Evolutionary conservation across 2,888 invertebrate genomes (phyloP), one percentile per base, ranked within the genome.

Genomic region (Chalcosyrphus nemorum): DNA sequence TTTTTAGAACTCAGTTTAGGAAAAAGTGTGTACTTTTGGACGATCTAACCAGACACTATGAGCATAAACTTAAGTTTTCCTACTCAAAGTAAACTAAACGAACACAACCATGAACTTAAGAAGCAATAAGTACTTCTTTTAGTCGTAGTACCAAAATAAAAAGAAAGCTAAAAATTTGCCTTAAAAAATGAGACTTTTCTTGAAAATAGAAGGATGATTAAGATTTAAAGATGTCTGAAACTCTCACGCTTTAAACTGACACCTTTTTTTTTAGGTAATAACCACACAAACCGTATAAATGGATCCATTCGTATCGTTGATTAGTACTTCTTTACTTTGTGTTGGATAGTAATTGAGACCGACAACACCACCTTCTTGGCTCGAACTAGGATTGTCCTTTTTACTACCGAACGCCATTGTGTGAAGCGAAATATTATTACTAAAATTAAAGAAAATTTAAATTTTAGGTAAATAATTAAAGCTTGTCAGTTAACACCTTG

Each of bases 291-390:
- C 91, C 90, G 91, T 91, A 84, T 89, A 90, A 29, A 91, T 89
- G 47, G 92, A 92, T 80, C 95, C 95, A 71, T 95, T 96, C 77
- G 92, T 93, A 87, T 97, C 97, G 68, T 95, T 94, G 75, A 96
- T 95, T 59, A 97, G 93, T 87, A 96, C 94, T 92, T 97, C 97
- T 93, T 97, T 97, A 92, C 97, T 97, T 92, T 97, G 97, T 57
- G 74, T 80, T 59, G 84, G 84, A 90, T 96, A 96, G 93, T 97
- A 97, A 92, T 96, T 96, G 43, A 97, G 93, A 0, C 97, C 97
- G 21, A 97, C 95, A 4, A 97, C 97, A 74, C 96, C 96, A 61
- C 96, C 95, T 89, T 97, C 97, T 88, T 97, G 96, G 7, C 96
- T 95, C 80, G 96, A 96, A 21, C 97, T 95, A 17, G 96, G 95